These are phyloP conservation scores for Eurytoma adleriae DNA, from an alignment of 2,888 invertebrate genomes.

Conservation along the genomic window DNA sequence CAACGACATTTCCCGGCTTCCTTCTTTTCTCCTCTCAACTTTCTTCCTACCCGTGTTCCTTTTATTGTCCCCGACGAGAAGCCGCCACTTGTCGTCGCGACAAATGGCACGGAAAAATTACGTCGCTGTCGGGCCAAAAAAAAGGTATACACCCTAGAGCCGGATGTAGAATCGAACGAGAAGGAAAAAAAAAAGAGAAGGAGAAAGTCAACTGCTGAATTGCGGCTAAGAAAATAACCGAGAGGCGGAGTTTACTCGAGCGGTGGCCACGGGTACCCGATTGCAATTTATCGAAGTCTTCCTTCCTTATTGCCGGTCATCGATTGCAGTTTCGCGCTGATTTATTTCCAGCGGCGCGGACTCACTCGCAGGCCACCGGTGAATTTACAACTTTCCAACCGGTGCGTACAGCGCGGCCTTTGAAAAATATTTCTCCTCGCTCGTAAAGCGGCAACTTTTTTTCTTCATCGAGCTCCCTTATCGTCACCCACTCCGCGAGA, in stretches of 20 bases:
- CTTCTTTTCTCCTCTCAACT: not conserved
- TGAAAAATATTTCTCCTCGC: too few relatives aligned
- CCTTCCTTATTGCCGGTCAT: not conserved
- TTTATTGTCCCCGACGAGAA: not conserved
- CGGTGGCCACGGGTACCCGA: not conserved
- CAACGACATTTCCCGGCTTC: not conserved
- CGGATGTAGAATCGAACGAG: not conserved
- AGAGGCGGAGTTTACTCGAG: not conserved
- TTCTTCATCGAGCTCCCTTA: too few relatives aligned
- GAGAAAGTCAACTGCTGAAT: not conserved
- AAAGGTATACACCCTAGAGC: not conserved
- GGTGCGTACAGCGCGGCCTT: too few relatives aligned
- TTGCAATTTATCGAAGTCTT: not conserved
- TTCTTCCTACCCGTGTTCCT: not conserved
- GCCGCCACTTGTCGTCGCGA: not conserved
- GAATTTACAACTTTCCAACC: too few relatives aligned
- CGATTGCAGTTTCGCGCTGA: not conserved
- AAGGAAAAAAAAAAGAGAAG: not conserved
- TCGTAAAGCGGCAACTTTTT: too few relatives aligned
- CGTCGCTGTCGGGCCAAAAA: not conserved
- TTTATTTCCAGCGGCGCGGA: not conserved
- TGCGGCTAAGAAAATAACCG: not conserved
- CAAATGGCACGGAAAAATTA: conserved; percentile 32
- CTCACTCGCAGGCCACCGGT: not conserved
- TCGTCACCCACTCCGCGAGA: too few relatives aligned